These are phyloP conservation scores for Triplophysa rosa DNA, from an alignment of 2,113 vertebrate species.

Conservation along the genomic window DNA sequence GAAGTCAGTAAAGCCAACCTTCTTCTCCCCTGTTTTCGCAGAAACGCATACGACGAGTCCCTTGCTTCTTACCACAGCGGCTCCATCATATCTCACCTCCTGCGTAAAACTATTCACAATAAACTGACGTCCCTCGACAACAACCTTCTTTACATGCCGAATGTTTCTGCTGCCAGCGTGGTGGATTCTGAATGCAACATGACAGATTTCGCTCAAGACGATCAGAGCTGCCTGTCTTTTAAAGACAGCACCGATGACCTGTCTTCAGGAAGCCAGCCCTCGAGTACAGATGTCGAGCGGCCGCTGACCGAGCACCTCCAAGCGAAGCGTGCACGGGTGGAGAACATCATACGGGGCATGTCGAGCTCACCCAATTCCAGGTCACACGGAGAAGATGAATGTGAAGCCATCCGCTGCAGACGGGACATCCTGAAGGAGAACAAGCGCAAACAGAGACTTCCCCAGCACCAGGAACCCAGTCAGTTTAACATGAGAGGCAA, in stretches of 20 bases:
- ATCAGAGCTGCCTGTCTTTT: constrained; percentile 63
- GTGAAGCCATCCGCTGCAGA: constrained; percentile 56
- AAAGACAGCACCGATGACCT: constrained; percentile 67
- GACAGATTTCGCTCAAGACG: constrained; percentile 68
- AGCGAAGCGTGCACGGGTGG: constrained; percentile 90
- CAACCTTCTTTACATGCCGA: constrained; percentile 67
- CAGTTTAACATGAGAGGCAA: constrained; percentile 46
- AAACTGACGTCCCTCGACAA: constrained; percentile 71
- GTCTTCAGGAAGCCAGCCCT: constrained; percentile 59
- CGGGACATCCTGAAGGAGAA: constrained; percentile 70
- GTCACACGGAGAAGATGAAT: constrained; percentile 59
- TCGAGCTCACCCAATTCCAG: constrained; percentile 72
- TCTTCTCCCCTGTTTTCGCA: constrained; percentile 72
- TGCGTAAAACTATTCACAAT: constrained; percentile 71
- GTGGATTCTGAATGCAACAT: constrained; percentile 62
- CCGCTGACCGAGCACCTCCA: constrained; percentile 75
- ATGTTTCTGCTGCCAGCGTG: constrained; percentile 57
- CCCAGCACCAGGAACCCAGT: constrained; percentile 75
- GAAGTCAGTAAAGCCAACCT: constrained; percentile 67
- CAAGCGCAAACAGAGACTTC: constrained; percentile 83
- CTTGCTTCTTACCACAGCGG: constrained; percentile 69
- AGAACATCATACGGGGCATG: constrained; percentile 90
- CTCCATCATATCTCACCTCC: constrained; percentile 79
- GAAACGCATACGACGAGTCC: constrained; percentile 68
- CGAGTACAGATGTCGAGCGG: constrained; percentile 66